A percentile compares a stretch with the other conserved stretches of the same genome.
Conservation (phyloP, 2,113 vertebrate genomes). For the Marcusenius ussheri region DNA sequence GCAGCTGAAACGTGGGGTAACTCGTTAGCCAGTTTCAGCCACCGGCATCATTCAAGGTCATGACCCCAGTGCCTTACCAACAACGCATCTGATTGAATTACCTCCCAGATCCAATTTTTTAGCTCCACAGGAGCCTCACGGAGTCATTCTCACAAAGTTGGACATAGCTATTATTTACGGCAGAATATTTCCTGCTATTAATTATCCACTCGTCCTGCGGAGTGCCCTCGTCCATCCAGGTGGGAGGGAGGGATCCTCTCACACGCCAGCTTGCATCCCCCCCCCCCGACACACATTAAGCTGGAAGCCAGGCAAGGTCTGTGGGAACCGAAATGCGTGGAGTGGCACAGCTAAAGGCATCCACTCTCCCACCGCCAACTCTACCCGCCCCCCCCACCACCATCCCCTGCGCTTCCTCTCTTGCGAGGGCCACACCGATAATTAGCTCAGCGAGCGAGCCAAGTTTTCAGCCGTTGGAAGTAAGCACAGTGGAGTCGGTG, state of each 20-base stretch:
- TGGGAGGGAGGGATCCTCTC: constrained; percentile 7
- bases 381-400: not conserved
- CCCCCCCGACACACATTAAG: not conserved
- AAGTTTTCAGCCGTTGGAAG: not conserved
- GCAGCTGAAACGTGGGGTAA: not conserved
- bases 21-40: not conserved
- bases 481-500: not conserved
- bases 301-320: not conserved
- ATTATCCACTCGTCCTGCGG: constrained; percentile 33
- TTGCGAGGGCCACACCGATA: not conserved
- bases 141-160: constrained; percentile 33
- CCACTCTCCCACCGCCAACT: not conserved
- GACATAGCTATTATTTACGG: constrained; percentile 27
- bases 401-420: not conserved
- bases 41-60: constrained; percentile 28
- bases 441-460: constrained; percentile 8
- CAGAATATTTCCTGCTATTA: constrained; percentile 27
- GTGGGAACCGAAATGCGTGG: too few relatives aligned
- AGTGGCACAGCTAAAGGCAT: not conserved
- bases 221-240: constrained; percentile 22
- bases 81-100: constrained; percentile 24
- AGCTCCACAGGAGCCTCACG: constrained; percentile 16
- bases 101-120: constrained; percentile 21
- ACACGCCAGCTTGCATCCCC: not conserved
- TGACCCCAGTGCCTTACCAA: constrained; percentile 1